Conservation (phyloP, 1,140 invertebrate genomes). For the Physella acuta region DNA sequence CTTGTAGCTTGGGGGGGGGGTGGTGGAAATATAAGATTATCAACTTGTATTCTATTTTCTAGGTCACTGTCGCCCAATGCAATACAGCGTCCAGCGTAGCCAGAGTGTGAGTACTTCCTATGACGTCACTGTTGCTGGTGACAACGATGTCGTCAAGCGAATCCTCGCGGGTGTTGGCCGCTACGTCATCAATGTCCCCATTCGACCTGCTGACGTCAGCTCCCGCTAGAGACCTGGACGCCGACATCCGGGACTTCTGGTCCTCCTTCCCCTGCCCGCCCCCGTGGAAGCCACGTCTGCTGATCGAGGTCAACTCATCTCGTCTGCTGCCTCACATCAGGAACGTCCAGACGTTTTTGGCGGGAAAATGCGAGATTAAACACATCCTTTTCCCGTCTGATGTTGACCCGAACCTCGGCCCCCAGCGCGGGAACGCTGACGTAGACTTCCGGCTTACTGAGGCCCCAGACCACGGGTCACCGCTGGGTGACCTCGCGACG, state of each 20-base stretch:
- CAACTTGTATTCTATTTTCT: no score
- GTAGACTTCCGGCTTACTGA: not conserved
- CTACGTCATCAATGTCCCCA: no score
- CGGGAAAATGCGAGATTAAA: conserved; percentile 17
- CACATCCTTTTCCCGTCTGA: not conserved
- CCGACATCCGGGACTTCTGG: conserved; percentile 27
- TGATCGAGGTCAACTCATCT: conserved; percentile 15
- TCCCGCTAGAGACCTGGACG: not conserved
- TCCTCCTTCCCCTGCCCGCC: conserved; percentile 31
- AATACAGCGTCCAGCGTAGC: no score
- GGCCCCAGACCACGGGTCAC: not conserved
- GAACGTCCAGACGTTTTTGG: conserved; percentile 12
- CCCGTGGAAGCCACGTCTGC: conserved; percentile 27
- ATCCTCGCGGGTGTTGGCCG: no score
- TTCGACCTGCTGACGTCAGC: no score
- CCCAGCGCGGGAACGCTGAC: not conserved
- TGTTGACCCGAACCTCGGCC: not conserved
- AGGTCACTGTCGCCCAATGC: no score
- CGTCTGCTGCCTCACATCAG: not conserved
- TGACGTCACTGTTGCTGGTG: no score
- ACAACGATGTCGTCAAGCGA: no score
- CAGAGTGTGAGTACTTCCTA: no score
- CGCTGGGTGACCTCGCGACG: not conserved
- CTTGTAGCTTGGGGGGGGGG: no score
- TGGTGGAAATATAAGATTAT: no score